phyloP scores from a whole-genome alignment of 1,140 invertebrate genomes.

The Lerema accius region DNA sequence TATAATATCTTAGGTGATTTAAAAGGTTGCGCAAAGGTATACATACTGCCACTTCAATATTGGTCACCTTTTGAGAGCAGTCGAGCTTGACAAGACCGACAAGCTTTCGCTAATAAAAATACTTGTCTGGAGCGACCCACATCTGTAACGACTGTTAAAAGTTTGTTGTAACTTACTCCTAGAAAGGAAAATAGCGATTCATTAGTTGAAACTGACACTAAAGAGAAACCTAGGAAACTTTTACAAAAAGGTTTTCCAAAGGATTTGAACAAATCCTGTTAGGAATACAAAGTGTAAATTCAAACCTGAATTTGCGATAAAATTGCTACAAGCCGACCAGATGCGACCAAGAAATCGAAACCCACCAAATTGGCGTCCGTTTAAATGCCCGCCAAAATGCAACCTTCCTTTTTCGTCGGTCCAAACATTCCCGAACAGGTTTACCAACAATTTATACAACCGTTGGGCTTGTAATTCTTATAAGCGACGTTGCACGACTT shows the following conservation, averaged over 20 bases:
- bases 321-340: conserved; percentile 15
- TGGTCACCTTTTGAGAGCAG: conserved; percentile 19
- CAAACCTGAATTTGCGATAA: too few species aligned
- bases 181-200: neutral
- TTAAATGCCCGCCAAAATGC: conserved; percentile 31
- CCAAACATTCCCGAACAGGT: conserved; percentile 35
- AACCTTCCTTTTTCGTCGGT: conserved; percentile 17
- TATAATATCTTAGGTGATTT: too few species aligned
- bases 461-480: conserved; percentile 10
- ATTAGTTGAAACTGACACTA: neutral
- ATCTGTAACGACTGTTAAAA: conserved; percentile 11
- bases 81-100: conserved; percentile 21
- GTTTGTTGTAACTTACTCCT: neutral
- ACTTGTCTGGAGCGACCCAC: conserved; percentile 15
- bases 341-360: conserved; percentile 27
- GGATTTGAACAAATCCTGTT: neutral
- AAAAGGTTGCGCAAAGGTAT: neutral
- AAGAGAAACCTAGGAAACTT: neutral
- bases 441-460: conserved; percentile 27
- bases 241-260: neutral
- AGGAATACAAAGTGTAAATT: too few species aligned
- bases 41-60: conserved; percentile 16
- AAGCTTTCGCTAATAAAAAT: conserved; percentile 32
- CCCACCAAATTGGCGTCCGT: conserved; percentile 11
- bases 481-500: conserved; percentile 14